phyloP scores from a whole-genome alignment of 1,140 invertebrate genomes.

The Papilio helenus region DNA sequence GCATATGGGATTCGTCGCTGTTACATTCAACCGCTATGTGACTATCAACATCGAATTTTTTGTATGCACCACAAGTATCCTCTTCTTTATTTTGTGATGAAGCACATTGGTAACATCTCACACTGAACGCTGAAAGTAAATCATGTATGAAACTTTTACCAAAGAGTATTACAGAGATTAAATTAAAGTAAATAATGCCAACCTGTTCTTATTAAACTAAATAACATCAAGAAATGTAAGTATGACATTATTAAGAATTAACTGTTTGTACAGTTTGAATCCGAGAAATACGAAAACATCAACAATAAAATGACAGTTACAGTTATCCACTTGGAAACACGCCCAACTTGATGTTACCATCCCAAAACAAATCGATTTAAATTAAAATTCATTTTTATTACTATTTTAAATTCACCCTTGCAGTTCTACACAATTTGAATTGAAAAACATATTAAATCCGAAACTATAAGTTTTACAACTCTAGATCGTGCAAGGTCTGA shows the following conservation, averaged over 20 bases:
- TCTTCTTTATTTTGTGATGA: constrained; percentile 86
- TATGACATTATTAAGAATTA: constrained; percentile 27
- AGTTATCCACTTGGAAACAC: constrained; percentile 22
- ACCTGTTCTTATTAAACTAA: constrained; percentile 31
- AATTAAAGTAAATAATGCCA: neutral
- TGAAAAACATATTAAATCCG: neutral
- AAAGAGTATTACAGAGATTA: neutral
- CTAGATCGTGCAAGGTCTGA: neutral
- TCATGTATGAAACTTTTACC: constrained; percentile 35
- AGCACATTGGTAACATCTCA: constrained; percentile 95
- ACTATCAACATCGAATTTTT: constrained; percentile 89
- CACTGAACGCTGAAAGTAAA: constrained; percentile 83
- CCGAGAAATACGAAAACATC: constrained; percentile 33
- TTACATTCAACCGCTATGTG: constrained; percentile 95
- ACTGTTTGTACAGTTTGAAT: constrained; percentile 15
- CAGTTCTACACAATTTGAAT: neutral
- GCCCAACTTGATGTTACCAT: constrained; percentile 27
- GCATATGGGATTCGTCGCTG: constrained; percentile 93
- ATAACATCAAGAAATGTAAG: constrained; percentile 34
- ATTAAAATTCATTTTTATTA: neutral
- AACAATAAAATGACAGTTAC: constrained; percentile 34
- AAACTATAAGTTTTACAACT: neutral
- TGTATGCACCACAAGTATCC: constrained; percentile 95
- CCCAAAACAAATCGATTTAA: neutral
- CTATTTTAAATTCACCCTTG: neutral